Conservation (phyloP, 2,113 vertebrate species). For the Anhinga anhinga region DNA sequence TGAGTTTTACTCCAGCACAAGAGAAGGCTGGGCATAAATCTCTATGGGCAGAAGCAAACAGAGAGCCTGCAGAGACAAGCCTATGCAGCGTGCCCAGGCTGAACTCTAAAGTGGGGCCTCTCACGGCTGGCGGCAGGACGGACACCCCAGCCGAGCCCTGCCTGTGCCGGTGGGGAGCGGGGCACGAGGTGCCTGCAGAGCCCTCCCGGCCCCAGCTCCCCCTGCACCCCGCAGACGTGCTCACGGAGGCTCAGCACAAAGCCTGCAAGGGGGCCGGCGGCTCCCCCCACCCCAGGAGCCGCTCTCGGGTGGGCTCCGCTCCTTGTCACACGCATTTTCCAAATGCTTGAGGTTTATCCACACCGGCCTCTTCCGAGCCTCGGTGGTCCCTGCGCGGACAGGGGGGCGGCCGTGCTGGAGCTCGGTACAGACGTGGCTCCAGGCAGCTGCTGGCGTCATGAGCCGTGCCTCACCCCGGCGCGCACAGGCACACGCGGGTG, state of each 20-base stretch:
- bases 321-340: neutral
- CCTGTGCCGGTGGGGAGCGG: neutral
- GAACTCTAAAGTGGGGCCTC: neutral
- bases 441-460: neutral
- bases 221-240: neutral
- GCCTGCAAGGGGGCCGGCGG: neutral
- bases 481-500: rapidly evolving
- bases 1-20: neutral
- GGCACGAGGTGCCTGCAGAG: neutral
- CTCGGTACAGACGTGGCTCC: neutral
- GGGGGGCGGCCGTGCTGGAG: neutral
- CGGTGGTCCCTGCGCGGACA: rapidly evolving
- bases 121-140: neutral
- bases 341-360: neutral
- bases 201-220: neutral
- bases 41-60: neutral
- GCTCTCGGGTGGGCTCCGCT: neutral
- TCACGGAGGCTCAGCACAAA: neutral
- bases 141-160: neutral
- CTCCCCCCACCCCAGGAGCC: neutral
- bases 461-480: rapidly evolving
- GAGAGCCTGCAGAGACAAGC: neutral
- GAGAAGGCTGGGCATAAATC: neutral
- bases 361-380: neutral
- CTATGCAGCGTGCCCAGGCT: neutral